Base-by-base conservation (phyloP, 2,113 vertebrate genomes). In the Coryphaenoides rupestris region DNA sequence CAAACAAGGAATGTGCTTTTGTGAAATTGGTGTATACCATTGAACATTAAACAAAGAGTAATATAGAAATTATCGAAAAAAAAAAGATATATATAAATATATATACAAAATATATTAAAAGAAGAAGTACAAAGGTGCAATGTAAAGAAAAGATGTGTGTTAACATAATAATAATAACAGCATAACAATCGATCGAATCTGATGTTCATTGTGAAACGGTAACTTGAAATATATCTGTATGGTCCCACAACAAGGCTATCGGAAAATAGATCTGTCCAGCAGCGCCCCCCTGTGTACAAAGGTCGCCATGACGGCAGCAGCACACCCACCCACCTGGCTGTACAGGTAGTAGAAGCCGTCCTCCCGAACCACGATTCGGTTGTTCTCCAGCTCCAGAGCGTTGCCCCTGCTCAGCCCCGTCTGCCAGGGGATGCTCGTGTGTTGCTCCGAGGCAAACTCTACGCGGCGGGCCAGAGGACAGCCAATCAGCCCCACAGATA, bases 291-390 rank as follows among this genome's bases (percentile, higher is more conserved):
- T 70, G 80, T 84, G 87, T 70, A 21, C 0, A 24, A 22, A 63
- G 0, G 0, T 13, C 52, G 21, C 7, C 61, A 62, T 1, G 58
- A 62, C 56, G 72, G 54, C 17, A 54, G 50, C 17, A 46, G 46
- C 33, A 3, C 1, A 22, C n/a, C n/a, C n/a, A 60, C 75, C 17
- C 26, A 98, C 96, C 95, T 99, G 96, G 22, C 96, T 92, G 74
- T 98, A 99, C 71, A 99, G 93, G 60, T 95, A 96, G 89, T 94
- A 99, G 87, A 92, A 94, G 50, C 96, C 96, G 0, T 92, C 91
- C 87, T 97, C 93, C 78, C 85, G 92, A 73, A 98, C 92, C 21
- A 93, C 54, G 47, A 99, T 95, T 74, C 86, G 90, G 84, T 96
- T 94, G 58, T 88, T 83, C n/a, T 89, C 88, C 15, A 86, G 83